Base-by-base conservation (phyloP, 2,113 vertebrate genomes). In the Geococcyx californianus region DNA sequence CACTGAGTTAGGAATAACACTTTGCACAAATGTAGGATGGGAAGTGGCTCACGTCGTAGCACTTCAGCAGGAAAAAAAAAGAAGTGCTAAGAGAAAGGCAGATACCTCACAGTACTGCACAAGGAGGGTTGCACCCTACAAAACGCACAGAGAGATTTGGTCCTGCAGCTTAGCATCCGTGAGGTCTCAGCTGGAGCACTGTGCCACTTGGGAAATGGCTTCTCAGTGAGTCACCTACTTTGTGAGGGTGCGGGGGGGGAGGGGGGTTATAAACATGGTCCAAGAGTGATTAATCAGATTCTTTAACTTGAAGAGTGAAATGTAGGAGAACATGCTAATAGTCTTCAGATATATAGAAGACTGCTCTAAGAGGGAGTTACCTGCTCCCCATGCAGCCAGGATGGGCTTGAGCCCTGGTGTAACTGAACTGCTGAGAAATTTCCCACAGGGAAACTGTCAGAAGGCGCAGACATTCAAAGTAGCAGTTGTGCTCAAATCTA, bases 401-500 rank as follows among this genome's bases (percentile, higher is more conserved):
- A 16, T 1, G 6, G 31, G 26, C 36, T 70, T 0, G 0, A 83
- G 33, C 13, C 2, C 18, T 3, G 0, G 24, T 54, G 23, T 10
- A 34, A 13, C 55, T 81, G 55, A 31, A n/a, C 31, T 67, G 21
- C 70, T 2, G 23, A 67, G 79, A 74, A 67, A 60, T 16, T 69
- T 70, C 36, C 47, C 31, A 6, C 0, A 0, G 3, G 9, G 34
- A 49, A 92, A 52, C 33, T 31, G 69, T 59, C 56, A 42, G 10
- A 86, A 55, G 51, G 26, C 16, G 70, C 25, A 2, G 31, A n/a
- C 31, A 17, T n/a, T 75, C 38, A 16, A 10, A 38, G 63, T n/a
- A 56, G 54, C 1, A 3, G 49, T 3, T 47, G 15, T 38, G 20
- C 38, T 42, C 25, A 54, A 23, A 34, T 23, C 28, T 6, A 12